Percentiles rank a stretch among this genome's conserved stretches.
Evolutionary conservation across 2,888 invertebrate genomes (phyloP).

Genomic region (Malachius bipustulatus): DNA sequence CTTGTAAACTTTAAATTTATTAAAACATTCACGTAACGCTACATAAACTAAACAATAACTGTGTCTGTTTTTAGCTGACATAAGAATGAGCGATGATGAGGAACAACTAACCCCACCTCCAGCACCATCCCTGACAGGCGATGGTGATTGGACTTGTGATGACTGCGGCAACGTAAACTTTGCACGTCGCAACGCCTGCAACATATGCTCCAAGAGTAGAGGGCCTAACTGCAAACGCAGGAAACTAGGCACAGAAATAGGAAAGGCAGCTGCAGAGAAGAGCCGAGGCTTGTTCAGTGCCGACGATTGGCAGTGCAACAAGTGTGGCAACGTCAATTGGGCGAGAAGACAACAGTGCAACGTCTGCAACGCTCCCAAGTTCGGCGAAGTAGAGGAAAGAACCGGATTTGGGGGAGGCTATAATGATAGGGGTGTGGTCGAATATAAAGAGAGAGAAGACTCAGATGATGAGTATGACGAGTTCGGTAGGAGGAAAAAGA

Average conservation of each 20-base stretch:
- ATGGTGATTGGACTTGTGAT: constrained; percentile 54
- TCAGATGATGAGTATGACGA: constrained; percentile 95
- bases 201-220: constrained; percentile 69
- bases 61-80: background rate
- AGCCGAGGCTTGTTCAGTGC: constrained; percentile 92
- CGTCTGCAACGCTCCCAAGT: constrained; percentile 97
- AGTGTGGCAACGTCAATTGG: constrained; percentile 99
- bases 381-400: constrained; percentile 79
- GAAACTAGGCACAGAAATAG: constrained; percentile 90
- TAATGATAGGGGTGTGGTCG: constrained; percentile 91
- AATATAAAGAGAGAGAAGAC: constrained; percentile 79
- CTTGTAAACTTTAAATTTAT: no score
- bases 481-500: constrained; percentile 36
- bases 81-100: constrained; percentile 27
- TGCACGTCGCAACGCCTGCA: constrained; percentile 79
- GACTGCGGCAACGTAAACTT: constrained; percentile 93
- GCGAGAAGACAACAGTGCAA: constrained; percentile 92
- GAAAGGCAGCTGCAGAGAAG: constrained; percentile 96
- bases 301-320: constrained; percentile 99
- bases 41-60: no score
- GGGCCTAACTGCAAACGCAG: constrained; percentile 48
- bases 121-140: constrained; percentile 21
- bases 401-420: constrained; percentile 80
- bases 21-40: no score
- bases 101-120: constrained; percentile 31